Percentiles rank a stretch among this genome's conserved stretches.
These are phyloP conservation scores for Tenebrosternarchus preto DNA, from an alignment of 2,113 vertebrate genomes.

Conservation along the genomic window DNA sequence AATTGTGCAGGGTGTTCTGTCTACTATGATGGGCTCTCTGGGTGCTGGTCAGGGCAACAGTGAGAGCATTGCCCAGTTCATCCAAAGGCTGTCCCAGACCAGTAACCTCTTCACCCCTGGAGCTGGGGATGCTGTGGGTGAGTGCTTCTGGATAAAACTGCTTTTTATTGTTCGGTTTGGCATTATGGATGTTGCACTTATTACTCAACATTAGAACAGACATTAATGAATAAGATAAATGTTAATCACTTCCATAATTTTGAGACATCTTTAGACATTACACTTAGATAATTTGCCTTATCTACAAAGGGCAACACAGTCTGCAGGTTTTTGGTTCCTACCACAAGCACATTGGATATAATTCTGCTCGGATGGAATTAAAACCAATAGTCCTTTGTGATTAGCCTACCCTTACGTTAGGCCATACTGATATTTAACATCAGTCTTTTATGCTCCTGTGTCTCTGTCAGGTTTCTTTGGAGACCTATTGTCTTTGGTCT, in stretches of 20 bases:
- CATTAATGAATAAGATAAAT: too few species aligned
- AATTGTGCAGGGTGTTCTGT: slow-evolving; percentile 87
- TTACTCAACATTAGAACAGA: too few species aligned
- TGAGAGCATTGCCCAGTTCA: slow-evolving; percentile 90
- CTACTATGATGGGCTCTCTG: slow-evolving; percentile 87
- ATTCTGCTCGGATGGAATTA: too few species aligned
- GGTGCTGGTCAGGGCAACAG: slow-evolving; percentile 84
- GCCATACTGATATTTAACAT: neutral
- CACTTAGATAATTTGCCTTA: too few species aligned
- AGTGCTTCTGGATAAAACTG: slow-evolving; percentile 30
- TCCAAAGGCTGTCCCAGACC: slow-evolving; percentile 87
- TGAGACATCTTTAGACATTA: too few species aligned
- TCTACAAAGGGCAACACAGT: too few species aligned
- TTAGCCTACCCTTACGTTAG: neutral
- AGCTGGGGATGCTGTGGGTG: slow-evolving; percentile 80
- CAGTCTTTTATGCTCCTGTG: neutral
- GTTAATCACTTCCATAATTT: too few species aligned
- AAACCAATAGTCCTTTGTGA: too few species aligned
- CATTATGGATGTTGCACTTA: too few species aligned
- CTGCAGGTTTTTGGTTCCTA: too few species aligned
- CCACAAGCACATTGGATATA: too few species aligned
- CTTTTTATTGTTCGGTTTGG: too few species aligned
- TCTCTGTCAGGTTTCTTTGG: slow-evolving; percentile 83
- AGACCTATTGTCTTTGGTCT: slow-evolving; percentile 86
- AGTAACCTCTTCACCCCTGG: slow-evolving; percentile 87